Conservation (phyloP, 23 tunicate genomes). For the Trididemnum clinides region DNA sequence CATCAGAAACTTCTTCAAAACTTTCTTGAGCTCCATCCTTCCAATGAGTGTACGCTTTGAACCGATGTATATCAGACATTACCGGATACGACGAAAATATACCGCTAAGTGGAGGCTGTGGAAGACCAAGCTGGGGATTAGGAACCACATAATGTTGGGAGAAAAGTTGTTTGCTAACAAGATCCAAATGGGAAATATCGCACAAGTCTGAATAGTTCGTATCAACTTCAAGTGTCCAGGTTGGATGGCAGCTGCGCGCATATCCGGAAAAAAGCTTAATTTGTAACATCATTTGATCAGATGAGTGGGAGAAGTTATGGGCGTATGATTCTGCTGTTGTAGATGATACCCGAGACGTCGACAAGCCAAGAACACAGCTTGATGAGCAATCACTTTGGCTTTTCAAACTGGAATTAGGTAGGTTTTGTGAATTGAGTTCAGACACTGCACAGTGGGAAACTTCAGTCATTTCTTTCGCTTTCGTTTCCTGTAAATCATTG, state of each 20-base stretch:
- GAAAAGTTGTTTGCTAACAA: background rate
- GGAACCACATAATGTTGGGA: slow-evolving; percentile 28
- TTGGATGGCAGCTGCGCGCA: background rate
- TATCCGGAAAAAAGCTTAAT: background rate
- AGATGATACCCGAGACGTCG: background rate
- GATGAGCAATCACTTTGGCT: background rate
- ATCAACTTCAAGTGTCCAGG: slow-evolving; percentile 19
- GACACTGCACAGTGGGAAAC: background rate
- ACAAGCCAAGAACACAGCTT: background rate
- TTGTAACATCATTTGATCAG: background rate
- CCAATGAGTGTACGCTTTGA: background rate
- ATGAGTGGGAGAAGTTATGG: background rate
- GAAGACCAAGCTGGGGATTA: background rate
- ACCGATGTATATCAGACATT: slow-evolving; percentile 5
- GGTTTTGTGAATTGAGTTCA: background rate
- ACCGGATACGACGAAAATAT: slow-evolving; percentile 8
- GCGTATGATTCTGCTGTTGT: background rate
- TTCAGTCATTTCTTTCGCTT: too few relatives aligned
- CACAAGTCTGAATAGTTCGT: background rate
- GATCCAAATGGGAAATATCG: background rate
- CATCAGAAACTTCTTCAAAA: background rate
- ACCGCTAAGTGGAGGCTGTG: background rate
- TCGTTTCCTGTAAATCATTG: background rate
- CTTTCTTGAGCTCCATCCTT: background rate
- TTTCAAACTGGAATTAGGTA: background rate